Evolutionary conservation across 2,113 vertebrate genomes (phyloP), one percentile per base, ranked within the genome.

Genomic region (Calyptomena viridis): DNA sequence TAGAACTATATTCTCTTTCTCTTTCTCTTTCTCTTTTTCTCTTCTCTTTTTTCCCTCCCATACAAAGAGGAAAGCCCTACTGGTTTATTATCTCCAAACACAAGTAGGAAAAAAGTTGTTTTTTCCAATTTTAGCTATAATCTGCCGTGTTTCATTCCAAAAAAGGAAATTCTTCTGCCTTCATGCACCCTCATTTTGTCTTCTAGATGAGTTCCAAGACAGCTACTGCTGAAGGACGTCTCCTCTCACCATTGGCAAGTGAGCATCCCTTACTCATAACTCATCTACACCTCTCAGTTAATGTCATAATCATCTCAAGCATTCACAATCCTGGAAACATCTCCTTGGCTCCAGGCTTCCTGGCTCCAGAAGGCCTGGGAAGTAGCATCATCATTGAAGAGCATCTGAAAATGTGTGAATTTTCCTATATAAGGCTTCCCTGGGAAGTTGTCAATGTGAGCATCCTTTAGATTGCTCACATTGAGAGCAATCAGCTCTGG

Each of bases 11-110:
- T 12, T 8, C 3, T 7, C 17, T 14, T 23, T 24, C 22, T 16
- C 11, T 17, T 4, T 5, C 13, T 59, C 27, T 4, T 2, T 10
- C 23, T 21, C 6, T 4, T 5, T 8, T 22, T 4, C 5, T 6
- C 14, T 9, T 2, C 8, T 28, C 8, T 28, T 33, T 33, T 9
- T 52, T 28, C 9, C 24, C 33, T 59, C 13, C 4, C 42, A 27
- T 8, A 18, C 9, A 31, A 68, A 83, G 73, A 33, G 17, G 28
- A 59, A 71, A 94, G 6, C 5, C 12, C 30, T 62, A 22, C 14
- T 63, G n/a, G 1, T 59, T 58, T 68, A n/a, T 73, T 58, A 73
- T 42, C 14, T 78, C 27, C 27, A 69, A 31, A 37, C 7, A 59
- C 11, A 55, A 55, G 2, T 12, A 22, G 8, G 10, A 74, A 47